phyloP scores from a whole-genome alignment of 2,888 invertebrate species.

The Lochmaea crataegi region DNA sequence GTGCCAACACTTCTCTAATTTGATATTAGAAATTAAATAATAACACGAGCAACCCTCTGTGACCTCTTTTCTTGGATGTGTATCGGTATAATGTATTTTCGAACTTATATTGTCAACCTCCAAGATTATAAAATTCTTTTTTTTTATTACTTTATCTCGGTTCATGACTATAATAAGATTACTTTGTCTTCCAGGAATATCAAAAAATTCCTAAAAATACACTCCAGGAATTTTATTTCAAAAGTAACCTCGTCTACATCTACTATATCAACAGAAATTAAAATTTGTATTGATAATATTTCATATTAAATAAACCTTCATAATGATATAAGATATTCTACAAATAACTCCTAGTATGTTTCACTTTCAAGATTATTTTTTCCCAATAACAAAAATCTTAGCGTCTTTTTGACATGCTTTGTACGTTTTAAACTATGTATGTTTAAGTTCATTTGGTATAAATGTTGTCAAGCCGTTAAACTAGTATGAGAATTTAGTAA shows the following conservation, averaged over 20 bases:
- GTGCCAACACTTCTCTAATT: constrained; percentile 44
- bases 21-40: constrained; percentile 51
- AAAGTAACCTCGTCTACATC: too few species aligned
- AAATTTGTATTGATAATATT: neutral
- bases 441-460: too few species aligned
- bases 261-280: too few species aligned
- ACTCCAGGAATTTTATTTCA: neutral
- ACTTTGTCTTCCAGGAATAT: neutral
- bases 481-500: too few species aligned
- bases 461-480: too few species aligned
- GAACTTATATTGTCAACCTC: constrained; percentile 12
- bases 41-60: constrained; percentile 39
- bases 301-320: neutral
- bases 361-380: too few species aligned
- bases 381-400: too few species aligned
- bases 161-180: constrained; percentile 13
- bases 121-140: constrained; percentile 17
- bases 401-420: too few species aligned
- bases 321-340: too few species aligned
- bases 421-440: too few species aligned
- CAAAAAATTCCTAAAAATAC: neutral
- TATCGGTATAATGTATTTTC: constrained; percentile 15
- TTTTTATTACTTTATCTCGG: constrained; percentile 9
- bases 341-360: too few species aligned
- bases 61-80: constrained; percentile 26